Evolutionary conservation across 2,888 invertebrate genomes (phyloP).

Genomic region (Rhogogaster chlorosoma): DNA sequence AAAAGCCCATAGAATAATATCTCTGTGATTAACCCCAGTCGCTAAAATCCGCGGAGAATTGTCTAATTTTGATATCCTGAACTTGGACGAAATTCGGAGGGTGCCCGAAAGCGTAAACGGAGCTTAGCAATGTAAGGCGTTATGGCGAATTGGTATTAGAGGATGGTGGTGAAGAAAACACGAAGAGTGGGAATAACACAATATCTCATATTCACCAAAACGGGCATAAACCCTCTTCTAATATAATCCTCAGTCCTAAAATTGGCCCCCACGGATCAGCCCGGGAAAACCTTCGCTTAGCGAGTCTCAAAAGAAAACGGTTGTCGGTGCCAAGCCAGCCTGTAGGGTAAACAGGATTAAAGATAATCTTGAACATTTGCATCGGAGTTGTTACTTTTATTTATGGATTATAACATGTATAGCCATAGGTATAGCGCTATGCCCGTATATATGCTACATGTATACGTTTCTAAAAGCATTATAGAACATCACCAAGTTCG

Average conservation of each 20-base stretch:
- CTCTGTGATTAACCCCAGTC: too few relatives aligned
- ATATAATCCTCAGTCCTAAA: conserved; percentile 31
- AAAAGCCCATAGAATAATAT: not conserved
- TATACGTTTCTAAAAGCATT: not conserved
- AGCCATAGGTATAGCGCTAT: too few relatives aligned
- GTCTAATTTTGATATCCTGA: too few relatives aligned
- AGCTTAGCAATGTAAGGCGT: not conserved
- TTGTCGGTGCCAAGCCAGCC: not conserved
- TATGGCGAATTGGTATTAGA: not conserved
- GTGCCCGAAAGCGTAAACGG: not conserved
- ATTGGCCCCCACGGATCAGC: conserved; percentile 21
- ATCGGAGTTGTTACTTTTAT: conserved; percentile 31
- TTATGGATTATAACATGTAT: conserved; percentile 20
- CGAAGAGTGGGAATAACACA: conserved; percentile 8
- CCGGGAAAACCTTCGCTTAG: conserved; percentile 24
- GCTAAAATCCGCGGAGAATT: too few relatives aligned
- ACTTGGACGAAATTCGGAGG: not conserved
- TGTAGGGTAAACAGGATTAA: conserved; percentile 28
- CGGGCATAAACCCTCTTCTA: conserved; percentile 11
- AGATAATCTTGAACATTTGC: conserved; percentile 33
- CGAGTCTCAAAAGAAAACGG: conserved; percentile 37
- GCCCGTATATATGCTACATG: not conserved
- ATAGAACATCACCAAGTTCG: not conserved
- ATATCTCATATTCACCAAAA: conserved; percentile 31
- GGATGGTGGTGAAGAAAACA: not conserved